Conservation (phyloP, 2,888 invertebrate genomes). For the Andrena fulva region DNA sequence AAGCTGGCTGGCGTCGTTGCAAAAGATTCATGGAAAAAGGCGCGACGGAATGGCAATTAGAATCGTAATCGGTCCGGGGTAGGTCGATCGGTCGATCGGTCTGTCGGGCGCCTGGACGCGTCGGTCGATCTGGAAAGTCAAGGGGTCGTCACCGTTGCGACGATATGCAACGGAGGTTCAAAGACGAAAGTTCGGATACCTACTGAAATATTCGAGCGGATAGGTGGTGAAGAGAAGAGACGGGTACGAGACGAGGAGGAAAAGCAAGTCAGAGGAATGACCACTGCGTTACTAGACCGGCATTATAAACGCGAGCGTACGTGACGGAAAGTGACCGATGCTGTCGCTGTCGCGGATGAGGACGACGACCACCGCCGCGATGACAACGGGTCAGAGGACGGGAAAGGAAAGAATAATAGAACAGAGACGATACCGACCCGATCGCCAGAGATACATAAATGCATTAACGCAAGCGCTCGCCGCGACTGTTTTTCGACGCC, state of each 20-base stretch:
- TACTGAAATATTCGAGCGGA: constrained; percentile 31
- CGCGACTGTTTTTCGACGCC: constrained; percentile 40
- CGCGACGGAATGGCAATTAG: no score
- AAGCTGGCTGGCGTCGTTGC: no score
- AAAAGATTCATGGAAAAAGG: no score
- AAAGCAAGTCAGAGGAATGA: no score
- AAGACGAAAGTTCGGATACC: no score
- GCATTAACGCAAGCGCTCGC: constrained; percentile 73
- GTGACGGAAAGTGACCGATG: constrained; percentile 12
- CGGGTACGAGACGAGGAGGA: not conserved
- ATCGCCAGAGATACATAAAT: constrained; percentile 81
- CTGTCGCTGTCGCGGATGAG: constrained; percentile 16
- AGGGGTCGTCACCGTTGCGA: constrained; percentile 6
- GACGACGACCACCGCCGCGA: not conserved
- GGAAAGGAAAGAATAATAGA: constrained; percentile 14
- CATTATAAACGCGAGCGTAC: not conserved
- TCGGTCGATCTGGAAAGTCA: constrained; percentile 45
- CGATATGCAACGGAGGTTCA: constrained; percentile 60
- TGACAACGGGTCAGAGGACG: not conserved
- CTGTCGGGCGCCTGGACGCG: not conserved
- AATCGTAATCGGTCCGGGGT: not conserved
- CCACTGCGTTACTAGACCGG: not conserved
- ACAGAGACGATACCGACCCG: constrained; percentile 54
- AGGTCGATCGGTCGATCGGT: not conserved
- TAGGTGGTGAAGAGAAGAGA: not conserved